Evolutionary conservation across 2,113 vertebrate species (phyloP).

Genomic region (Callipepla squamata): DNA sequence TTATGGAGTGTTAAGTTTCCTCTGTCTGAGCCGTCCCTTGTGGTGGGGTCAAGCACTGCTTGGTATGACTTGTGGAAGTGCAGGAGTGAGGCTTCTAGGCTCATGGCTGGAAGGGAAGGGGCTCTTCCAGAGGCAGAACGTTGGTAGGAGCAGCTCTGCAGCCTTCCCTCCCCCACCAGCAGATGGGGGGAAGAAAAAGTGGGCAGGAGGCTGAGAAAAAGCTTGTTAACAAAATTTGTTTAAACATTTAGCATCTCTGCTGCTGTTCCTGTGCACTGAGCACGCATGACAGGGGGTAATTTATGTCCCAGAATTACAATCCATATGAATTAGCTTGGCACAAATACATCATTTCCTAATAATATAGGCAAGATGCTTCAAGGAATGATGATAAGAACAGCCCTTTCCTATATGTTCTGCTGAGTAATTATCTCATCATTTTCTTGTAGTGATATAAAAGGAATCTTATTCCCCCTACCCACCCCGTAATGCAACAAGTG

Average conservation of each 20-base stretch:
- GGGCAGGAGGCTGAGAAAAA: conserved; percentile 11
- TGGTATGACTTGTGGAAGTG: background rate
- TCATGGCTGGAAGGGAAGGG: background rate
- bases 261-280: background rate
- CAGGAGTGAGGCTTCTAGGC: background rate
- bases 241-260: background rate
- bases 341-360: conserved; percentile 51
- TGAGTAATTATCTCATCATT: conserved; percentile 32
- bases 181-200: background rate
- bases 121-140: background rate
- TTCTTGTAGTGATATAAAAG: background rate
- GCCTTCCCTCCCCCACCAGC: background rate
- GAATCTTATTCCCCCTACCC: background rate
- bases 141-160: background rate
- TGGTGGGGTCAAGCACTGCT: background rate
- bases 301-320: conserved; percentile 58
- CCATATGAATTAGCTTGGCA: conserved; percentile 54
- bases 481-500: background rate
- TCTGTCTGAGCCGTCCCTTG: background rate
- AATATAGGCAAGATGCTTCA: conserved; percentile 55
- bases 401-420: conserved; percentile 21
- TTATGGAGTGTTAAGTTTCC: background rate
- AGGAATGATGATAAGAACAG: conserved; percentile 37
- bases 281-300: conserved; percentile 20
- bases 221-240: background rate